These are phyloP conservation scores for Halocynthia roretzi DNA, from an alignment of 23 tunicate species.

Conservation along the genomic window DNA sequence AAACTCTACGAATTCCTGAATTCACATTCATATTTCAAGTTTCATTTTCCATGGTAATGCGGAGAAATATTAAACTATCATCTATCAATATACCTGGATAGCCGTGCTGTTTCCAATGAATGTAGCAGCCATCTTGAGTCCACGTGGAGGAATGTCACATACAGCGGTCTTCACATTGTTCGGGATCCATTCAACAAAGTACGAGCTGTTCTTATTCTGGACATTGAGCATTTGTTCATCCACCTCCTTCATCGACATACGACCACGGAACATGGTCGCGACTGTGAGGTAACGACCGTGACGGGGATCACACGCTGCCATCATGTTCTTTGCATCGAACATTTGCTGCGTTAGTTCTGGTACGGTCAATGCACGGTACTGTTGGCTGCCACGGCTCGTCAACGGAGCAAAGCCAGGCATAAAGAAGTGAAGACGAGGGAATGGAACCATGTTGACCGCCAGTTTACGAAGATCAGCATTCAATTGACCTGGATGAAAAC, in stretches of 20 bases:
- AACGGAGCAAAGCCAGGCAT: constrained; percentile 92
- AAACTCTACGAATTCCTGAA: background rate
- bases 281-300: constrained; percentile 92
- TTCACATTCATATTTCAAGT: background rate
- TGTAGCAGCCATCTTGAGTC: constrained; percentile 88
- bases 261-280: constrained; percentile 97
- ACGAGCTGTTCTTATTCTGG: constrained; percentile 88
- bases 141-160: constrained; percentile 89
- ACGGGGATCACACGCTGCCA: constrained; percentile 94
- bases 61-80: background rate
- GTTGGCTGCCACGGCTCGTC: constrained; percentile 86
- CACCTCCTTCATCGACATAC: constrained; percentile 96
- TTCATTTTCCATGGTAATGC: background rate
- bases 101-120: constrained; percentile 91
- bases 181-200: constrained; percentile 94
- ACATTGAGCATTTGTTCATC: constrained; percentile 91
- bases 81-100: constrained; percentile 56
- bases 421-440: constrained; percentile 96
- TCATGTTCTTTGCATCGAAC: constrained; percentile 96
- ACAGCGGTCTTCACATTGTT: constrained; percentile 92
- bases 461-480: constrained; percentile 92
- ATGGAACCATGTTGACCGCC: constrained; percentile 97
- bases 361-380: constrained; percentile 95
- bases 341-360: constrained; percentile 98
- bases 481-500: constrained; percentile 39